Conservation (phyloP, 1,140 invertebrate genomes). For the Drosophila eugracilis region DNA sequence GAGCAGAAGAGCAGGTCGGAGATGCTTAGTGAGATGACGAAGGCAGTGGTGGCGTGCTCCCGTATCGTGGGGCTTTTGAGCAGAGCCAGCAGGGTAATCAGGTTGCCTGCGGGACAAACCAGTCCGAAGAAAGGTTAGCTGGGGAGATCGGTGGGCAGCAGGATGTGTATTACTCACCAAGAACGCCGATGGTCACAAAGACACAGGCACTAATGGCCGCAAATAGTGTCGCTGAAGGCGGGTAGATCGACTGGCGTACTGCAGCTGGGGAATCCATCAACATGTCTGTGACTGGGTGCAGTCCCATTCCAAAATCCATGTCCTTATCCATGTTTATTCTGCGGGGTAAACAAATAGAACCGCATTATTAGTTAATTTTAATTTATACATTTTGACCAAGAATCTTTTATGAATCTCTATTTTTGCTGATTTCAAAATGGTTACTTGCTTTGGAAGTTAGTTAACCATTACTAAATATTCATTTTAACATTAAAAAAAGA, state of each 20-base stretch:
- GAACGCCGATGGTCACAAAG: slow-evolving; percentile 91
- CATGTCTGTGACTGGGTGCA: slow-evolving; percentile 25
- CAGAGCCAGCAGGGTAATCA: slow-evolving; percentile 91
- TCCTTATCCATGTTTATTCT: slow-evolving; percentile 29
- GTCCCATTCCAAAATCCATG: slow-evolving; percentile 9
- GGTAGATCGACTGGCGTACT: slow-evolving; percentile 85
- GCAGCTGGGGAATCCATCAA: slow-evolving; percentile 40
- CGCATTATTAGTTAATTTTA: not conserved
- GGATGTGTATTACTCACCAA: slow-evolving; percentile 87
- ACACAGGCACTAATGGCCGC: slow-evolving; percentile 91
- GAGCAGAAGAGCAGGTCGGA: slow-evolving; percentile 94
- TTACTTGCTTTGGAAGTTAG: too few relatives aligned
- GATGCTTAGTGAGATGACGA: slow-evolving; percentile 93
- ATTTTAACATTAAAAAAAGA: too few relatives aligned
- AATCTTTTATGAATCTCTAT: not conserved
- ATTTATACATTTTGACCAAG: not conserved
- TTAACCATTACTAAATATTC: too few relatives aligned
- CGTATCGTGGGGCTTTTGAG: slow-evolving; percentile 90
- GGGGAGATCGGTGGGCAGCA: not conserved
- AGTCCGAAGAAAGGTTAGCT: slow-evolving; percentile 4
- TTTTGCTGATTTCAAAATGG: not conserved
- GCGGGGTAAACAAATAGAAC: not conserved
- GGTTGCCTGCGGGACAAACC: slow-evolving; percentile 88
- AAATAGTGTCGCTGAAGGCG: slow-evolving; percentile 90
- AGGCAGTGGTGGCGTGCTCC: slow-evolving; percentile 93